Evolutionary conservation across 2,888 invertebrate species (phyloP).

Genomic region (Ditylenchus weischeri): DNA sequence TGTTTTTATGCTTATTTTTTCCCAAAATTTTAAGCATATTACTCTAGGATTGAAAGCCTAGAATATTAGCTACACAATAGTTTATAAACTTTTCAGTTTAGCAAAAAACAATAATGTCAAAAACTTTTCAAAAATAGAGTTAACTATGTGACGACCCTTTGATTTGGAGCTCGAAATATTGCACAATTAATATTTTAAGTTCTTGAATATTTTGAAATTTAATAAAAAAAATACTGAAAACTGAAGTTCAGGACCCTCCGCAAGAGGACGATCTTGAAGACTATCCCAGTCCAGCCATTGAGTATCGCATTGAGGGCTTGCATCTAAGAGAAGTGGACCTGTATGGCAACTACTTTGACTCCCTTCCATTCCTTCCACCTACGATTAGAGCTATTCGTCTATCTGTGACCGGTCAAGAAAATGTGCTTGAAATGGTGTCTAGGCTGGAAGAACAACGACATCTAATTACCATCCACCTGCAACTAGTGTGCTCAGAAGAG

Average conservation of each 20-base stretch:
- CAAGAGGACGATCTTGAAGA: constrained; percentile 17
- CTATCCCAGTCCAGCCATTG: constrained; percentile 11
- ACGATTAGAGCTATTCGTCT: constrained; percentile 49
- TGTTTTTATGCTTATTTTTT: no score
- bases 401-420: constrained; percentile 52
- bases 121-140: no score
- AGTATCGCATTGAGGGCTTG: constrained; percentile 34
- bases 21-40: no score
- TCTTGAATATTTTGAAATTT: no score
- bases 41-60: no score
- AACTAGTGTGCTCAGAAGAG: constrained; percentile 46
- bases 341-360: constrained; percentile 54
- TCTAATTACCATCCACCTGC: constrained; percentile 44
- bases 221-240: no score
- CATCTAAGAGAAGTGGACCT: constrained; percentile 51
- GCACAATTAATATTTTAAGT: not conserved
- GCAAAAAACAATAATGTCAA: no score
- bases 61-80: no score
- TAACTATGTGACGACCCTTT: no score
- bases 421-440: constrained; percentile 40
- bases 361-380: constrained; percentile 48
- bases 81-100: no score
- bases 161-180: not conserved
- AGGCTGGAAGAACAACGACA: constrained; percentile 39
- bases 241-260: not conserved